Conservation (phyloP, 2,888 invertebrate genomes). For the Geophilus truncorum region DNA sequence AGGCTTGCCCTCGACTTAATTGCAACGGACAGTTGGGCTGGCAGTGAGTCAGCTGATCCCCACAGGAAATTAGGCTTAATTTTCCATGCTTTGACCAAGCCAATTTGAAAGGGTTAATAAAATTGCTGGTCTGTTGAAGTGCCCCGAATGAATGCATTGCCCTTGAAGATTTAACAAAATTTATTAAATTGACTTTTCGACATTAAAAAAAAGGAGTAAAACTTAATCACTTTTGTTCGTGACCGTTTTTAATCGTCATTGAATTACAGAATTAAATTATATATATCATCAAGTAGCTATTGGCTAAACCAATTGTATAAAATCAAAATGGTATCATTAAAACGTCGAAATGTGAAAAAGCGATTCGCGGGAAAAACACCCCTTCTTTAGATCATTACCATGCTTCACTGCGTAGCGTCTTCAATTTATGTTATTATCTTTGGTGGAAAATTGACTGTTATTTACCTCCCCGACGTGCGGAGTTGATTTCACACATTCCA, state of each 20-base stretch:
- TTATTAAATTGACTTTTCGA: not conserved
- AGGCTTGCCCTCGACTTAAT: conserved; percentile 18
- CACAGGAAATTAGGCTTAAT: conserved; percentile 25
- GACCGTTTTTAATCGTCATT: not conserved
- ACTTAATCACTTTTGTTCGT: not conserved
- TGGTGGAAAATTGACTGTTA: conserved; percentile 27
- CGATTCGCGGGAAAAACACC: not conserved
- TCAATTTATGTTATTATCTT: conserved; percentile 21
- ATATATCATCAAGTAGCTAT: not conserved
- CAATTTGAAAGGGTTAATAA: conserved; percentile 27
- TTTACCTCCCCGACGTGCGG: conserved; percentile 15
- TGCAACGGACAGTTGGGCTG: conserved; percentile 17
- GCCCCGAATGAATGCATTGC: not conserved
- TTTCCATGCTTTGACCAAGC: conserved; percentile 17
- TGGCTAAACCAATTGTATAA: not conserved
- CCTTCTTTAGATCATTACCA: conserved; percentile 2
- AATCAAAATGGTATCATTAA: conserved; percentile 18
- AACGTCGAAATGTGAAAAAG: not conserved
- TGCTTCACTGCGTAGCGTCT: conserved; percentile 5
- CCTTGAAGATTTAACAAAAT: conserved; percentile 1
- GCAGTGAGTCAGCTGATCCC: conserved; percentile 25
- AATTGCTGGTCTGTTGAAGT: conserved; percentile 22
- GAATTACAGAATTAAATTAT: not conserved
- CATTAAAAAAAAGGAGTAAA: not conserved
- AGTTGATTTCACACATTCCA: conserved; percentile 27